Conservation (phyloP, 2,113 vertebrate genomes). For the Sphaerodactylus townsendi region DNA sequence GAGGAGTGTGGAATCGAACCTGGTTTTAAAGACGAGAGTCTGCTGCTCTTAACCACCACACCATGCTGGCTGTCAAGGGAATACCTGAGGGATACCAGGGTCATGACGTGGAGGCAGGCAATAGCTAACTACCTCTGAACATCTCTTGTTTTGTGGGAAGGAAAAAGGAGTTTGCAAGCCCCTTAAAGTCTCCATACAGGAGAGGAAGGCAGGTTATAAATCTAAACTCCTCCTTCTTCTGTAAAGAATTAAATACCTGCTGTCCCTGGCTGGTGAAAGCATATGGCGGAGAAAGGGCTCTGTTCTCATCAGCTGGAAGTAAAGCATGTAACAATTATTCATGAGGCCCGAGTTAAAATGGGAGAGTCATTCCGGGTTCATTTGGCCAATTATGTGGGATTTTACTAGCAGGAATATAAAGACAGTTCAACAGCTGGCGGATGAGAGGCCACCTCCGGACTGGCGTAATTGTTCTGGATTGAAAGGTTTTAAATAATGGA, state of each 20-base stretch:
- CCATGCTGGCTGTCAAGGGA: too few relatives aligned
- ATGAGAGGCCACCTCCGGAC: background rate
- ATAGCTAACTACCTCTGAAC: too few relatives aligned
- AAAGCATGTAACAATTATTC: slow-evolving; percentile 6
- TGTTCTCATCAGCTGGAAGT: slow-evolving; percentile 14
- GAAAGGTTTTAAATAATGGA: slow-evolving; percentile 10
- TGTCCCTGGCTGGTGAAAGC: background rate
- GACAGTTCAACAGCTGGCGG: background rate
- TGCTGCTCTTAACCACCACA: too few relatives aligned
- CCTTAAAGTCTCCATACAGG: too few relatives aligned
- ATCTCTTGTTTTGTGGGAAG: too few relatives aligned
- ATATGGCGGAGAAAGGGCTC: slow-evolving; percentile 4
- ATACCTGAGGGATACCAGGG: too few relatives aligned
- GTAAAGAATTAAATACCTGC: background rate
- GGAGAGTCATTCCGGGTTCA: slow-evolving; percentile 15
- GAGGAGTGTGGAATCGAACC: too few relatives aligned
- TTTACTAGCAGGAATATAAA: slow-evolving; percentile 12
- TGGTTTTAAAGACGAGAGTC: too few relatives aligned
- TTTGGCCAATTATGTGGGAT: slow-evolving; percentile 21
- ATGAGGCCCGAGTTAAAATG: background rate
- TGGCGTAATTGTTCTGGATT: background rate
- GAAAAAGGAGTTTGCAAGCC: too few relatives aligned
- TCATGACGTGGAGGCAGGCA: too few relatives aligned
- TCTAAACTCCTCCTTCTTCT: too few relatives aligned
- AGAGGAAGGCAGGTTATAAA: too few relatives aligned